Evolutionary conservation across 2,797 vertebrate species (phyloP), one percentile per base, ranked within the genome.

Genomic region (Brachyalestes nurse): DNA sequence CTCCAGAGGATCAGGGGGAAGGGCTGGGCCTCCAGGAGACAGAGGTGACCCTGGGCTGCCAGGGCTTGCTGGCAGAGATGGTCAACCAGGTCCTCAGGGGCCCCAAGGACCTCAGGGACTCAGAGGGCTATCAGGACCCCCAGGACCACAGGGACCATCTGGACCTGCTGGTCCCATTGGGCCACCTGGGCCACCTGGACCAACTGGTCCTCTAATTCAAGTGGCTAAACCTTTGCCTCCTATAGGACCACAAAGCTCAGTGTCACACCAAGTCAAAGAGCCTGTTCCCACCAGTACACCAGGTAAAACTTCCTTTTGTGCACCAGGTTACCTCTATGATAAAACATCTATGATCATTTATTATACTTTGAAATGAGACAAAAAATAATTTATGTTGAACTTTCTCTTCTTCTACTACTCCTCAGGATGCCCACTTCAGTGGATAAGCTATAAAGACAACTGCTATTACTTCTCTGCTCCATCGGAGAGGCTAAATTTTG

Each of bases 401-500:
- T 60, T 61, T 61, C 28, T 0, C 5, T 58, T 40, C 9, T 28
- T 65, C 9, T 79, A 17, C 23, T 65, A 21, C 64, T 77, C 57
- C 75, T 71, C 85, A 99, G 97, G 96, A 85, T 99, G 98, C 84
- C 95, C 94, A 1, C 86, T 90, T 86, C 88, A 85, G 8, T 99
- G 97, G 96, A 96, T 88, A 87, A 95, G 87, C 84, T 98, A 96
- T 88, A 94, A 92, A 78, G 92, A 94, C 83, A 97, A 95, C 86
- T 99, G 98, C 88, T 99, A 99, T 89, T 98, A 96, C 90, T 94
- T 98, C 89, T 98, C 97, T 40, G 82, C 86, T 45, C 86, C 49
- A 72, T n/a, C 85, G 77, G 95, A 96, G 87, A 94, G 86, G 89
- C 93, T 96, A 64, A 95, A 93, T 88, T 99, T 97, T 86, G 91